A percentile compares a stretch with the other conserved stretches of the same genome.
Evolutionary conservation across 2,113 vertebrate genomes (phyloP).

Genomic region (Dipodomys stephensi): DNA sequence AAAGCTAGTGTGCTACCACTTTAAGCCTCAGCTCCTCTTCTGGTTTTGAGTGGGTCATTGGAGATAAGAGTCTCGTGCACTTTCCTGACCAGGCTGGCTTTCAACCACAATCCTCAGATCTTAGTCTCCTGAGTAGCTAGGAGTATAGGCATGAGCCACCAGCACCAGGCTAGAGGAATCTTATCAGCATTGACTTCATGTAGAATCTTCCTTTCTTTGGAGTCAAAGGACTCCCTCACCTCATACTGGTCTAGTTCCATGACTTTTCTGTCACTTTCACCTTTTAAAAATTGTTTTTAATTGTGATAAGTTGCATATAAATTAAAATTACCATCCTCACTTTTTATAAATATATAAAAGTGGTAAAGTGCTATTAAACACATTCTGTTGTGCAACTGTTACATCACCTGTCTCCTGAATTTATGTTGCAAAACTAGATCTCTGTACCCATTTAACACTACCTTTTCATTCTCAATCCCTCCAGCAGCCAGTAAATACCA

Average conservation of each 20-base stretch:
- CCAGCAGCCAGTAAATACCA: not conserved
- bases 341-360: not conserved
- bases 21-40: too few species aligned
- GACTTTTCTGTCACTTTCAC: not conserved
- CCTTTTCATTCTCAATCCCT: not conserved
- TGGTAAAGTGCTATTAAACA: not conserved
- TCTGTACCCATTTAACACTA: not conserved
- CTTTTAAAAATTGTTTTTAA: slow-evolving; percentile 6
- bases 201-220: slow-evolving; percentile 2
- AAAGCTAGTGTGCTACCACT: too few species aligned
- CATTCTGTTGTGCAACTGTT: not conserved
- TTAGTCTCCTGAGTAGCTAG: too few species aligned
- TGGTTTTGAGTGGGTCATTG: too few species aligned
- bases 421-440: slow-evolving; percentile 22
- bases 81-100: too few species aligned
- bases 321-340: not conserved
- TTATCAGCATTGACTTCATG: not conserved
- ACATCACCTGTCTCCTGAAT: not conserved
- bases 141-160: too few species aligned
- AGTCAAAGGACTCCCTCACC: not conserved
- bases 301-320: not conserved
- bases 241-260: not conserved
- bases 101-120: too few species aligned
- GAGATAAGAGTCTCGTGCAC: too few species aligned
- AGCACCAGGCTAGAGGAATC: not conserved